Base-by-base conservation (phyloP, 2,888 invertebrate species). In the Prionchulus punctatus region DNA sequence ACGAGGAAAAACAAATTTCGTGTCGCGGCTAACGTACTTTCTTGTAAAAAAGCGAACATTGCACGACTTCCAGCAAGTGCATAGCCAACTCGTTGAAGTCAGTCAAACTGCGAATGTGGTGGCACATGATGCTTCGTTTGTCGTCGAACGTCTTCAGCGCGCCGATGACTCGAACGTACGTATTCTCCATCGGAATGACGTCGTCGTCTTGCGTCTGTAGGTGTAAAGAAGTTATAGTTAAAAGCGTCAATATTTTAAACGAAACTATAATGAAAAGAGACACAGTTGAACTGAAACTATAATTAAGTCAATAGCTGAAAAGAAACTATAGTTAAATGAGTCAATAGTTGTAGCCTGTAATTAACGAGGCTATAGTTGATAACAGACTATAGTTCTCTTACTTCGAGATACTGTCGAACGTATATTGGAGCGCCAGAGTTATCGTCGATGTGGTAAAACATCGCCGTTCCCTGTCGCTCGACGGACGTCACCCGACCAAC, bases 1-100 rank as follows among this genome's bases (percentile, higher is more conserved):
- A n/a, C n/a, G n/a, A n/a, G n/a, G n/a, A n/a, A n/a, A n/a, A n/a
- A n/a, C n/a, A n/a, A n/a, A n/a, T n/a, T n/a, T n/a, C n/a, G 7
- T 36, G 18, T 36, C 36, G 36, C 36, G 12, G 28, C 28, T 49
- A 49, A 49, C 50, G 4, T 28, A 49, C 50, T 21, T 49, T 49
- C 12, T 4, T 30, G 50, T 28, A 28, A 30, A 49, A 49, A 28
- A 88, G 71, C 23, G 7, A 28, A 21, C 50, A 49, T 12, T 49
- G 50, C 4, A 21, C 21, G 23, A 43, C 26, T 43, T 53, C 53
- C 21, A 53, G 23, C 23, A 53, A 25, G 26, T 53, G 53, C 18
- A 43, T 43, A 7, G 53, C 45, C n/a, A 53, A 26, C 23, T 53
- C 53, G 43, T 53, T 53, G 47, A 53, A 23, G 15, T 43, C 27